Evolutionary conservation across 1,140 invertebrate genomes (phyloP).

Genomic region (Apis florea): DNA sequence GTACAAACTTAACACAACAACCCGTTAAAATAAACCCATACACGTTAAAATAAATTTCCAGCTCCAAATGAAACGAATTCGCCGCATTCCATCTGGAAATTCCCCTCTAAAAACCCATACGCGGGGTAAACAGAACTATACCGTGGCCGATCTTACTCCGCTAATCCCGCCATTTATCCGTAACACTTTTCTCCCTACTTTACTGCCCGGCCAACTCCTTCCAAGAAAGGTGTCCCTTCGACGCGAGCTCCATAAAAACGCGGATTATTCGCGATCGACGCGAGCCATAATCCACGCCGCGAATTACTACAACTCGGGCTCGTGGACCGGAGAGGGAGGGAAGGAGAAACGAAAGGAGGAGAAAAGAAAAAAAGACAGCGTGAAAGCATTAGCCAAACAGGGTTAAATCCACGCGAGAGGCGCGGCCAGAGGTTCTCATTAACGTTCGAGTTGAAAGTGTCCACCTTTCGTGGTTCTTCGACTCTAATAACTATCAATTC

Average conservation of each 20-base stretch:
- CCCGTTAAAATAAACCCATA: no score
- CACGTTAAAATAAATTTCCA: no score
- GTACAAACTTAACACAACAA: no score
- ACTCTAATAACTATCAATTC: slow-evolving; percentile 59
- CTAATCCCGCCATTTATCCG: slow-evolving; percentile 61
- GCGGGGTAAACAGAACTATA: slow-evolving; percentile 37
- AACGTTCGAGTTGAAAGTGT: background rate
- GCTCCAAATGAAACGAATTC: no score
- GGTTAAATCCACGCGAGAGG: slow-evolving; percentile 35
- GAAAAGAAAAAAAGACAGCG: slow-evolving; percentile 36
- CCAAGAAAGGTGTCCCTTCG: slow-evolving; percentile 51
- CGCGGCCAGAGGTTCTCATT: slow-evolving; percentile 63
- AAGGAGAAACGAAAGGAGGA: background rate
- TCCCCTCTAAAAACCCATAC: background rate
- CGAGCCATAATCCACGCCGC: slow-evolving; percentile 59
- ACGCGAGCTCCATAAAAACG: slow-evolving; percentile 58
- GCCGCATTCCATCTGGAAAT: no score
- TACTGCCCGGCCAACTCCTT: slow-evolving; percentile 45
- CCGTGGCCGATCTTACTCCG: slow-evolving; percentile 35
- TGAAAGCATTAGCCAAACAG: slow-evolving; percentile 69
- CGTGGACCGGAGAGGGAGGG: no score
- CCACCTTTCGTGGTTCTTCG: background rate
- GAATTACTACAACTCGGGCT: slow-evolving; percentile 27
- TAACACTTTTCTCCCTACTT: slow-evolving; percentile 60
- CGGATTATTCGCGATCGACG: slow-evolving; percentile 61